phyloP scores from a whole-genome alignment of 2,888 invertebrate genomes.

The Ennomos quercinarius region DNA sequence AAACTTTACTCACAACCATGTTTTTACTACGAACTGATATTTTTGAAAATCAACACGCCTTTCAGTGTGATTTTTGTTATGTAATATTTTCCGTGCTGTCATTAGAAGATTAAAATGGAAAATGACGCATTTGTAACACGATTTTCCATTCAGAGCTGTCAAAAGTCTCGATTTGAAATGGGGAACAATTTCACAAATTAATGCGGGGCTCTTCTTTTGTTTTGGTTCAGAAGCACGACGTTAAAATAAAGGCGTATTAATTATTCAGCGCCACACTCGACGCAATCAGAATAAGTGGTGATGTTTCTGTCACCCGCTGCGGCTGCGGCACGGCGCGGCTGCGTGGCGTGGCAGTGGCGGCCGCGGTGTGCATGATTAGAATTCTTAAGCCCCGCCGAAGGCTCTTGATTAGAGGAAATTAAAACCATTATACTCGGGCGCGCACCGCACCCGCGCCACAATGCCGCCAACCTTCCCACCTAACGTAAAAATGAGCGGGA shows the following conservation, averaged over 20 bases:
- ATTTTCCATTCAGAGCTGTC: slow-evolving; percentile 38
- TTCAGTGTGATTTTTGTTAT: not conserved
- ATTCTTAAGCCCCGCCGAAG: slow-evolving; percentile 84
- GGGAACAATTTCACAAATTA: slow-evolving; percentile 69
- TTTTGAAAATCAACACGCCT: slow-evolving; percentile 27
- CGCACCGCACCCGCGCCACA: slow-evolving; percentile 68
- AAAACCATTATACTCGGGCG: slow-evolving; percentile 83
- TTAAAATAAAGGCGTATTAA: slow-evolving; percentile 83
- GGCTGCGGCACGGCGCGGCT: slow-evolving; percentile 45
- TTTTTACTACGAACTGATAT: slow-evolving; percentile 33
- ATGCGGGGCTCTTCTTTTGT: slow-evolving; percentile 72
- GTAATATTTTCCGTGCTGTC: slow-evolving; percentile 8
- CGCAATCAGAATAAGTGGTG: slow-evolving; percentile 85
- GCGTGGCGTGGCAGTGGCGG: slow-evolving; percentile 41
- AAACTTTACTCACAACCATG: slow-evolving; percentile 60
- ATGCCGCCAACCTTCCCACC: slow-evolving; percentile 70
- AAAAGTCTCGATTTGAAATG: slow-evolving; percentile 50
- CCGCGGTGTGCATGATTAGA: slow-evolving; percentile 80
- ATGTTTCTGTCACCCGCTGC: slow-evolving; percentile 82
- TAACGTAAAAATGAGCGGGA: slow-evolving; percentile 82
- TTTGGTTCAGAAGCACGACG: slow-evolving; percentile 65
- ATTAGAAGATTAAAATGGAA: slow-evolving; percentile 27
- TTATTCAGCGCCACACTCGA: slow-evolving; percentile 85
- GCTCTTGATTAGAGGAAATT: slow-evolving; percentile 86
- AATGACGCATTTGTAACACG: slow-evolving; percentile 25